Evolutionary conservation across 1,140 invertebrate genomes (phyloP).

Genomic region (Yoshiicerus persimilis): DNA sequence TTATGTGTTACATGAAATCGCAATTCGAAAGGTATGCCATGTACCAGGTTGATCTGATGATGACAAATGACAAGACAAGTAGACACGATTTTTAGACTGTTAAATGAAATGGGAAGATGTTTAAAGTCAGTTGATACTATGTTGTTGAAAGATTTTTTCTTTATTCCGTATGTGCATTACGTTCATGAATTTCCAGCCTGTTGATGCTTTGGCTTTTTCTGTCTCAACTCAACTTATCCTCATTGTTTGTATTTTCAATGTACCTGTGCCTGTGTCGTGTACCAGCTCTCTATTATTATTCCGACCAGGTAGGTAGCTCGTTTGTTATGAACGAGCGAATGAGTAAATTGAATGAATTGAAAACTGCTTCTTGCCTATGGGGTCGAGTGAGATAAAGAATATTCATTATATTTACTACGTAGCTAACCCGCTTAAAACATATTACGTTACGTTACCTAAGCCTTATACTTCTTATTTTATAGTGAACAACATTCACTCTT

Average conservation of each 20-base stretch:
- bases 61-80: slow-evolving; percentile 17
- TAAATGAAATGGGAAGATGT: slow-evolving; percentile 12
- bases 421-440: no score
- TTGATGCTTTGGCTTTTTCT: not conserved
- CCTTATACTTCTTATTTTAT: no score
- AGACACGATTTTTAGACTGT: slow-evolving; percentile 10
- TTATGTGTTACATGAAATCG: not conserved
- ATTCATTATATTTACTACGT: not conserved
- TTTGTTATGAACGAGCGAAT: not conserved
- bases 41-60: not conserved
- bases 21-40: not conserved
- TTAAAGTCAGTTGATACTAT: not conserved
- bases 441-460: not conserved
- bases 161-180: not conserved
- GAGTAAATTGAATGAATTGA: not conserved
- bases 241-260: not conserved
- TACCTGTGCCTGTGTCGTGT: not conserved
- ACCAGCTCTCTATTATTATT: not conserved
- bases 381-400: not conserved
- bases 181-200: not conserved
- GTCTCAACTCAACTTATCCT: not conserved
- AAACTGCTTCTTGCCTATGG: not conserved
- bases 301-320: slow-evolving; percentile 7
- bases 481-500: no score
- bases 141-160: not conserved